Percentiles rank a stretch among this genome's conserved stretches.
Conservation (phyloP, 1,140 invertebrate genomes). For the Stenopsyche tienmushanensis region DNA sequence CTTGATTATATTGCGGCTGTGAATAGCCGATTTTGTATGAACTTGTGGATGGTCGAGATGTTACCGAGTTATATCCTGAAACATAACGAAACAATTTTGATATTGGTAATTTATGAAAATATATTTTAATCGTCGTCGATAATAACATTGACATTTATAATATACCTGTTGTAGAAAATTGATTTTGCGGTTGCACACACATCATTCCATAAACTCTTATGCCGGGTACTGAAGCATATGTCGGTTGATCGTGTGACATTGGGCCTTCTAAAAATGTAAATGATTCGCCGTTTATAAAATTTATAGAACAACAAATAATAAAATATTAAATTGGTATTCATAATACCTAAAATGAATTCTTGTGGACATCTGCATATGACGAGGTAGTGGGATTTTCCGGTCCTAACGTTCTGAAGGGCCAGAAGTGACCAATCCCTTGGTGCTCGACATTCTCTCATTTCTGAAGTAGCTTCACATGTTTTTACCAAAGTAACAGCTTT, state of each 20-base stretch:
- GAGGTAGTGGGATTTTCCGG: slow-evolving; percentile 91
- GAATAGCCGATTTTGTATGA: slow-evolving; percentile 57
- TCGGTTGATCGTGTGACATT: slow-evolving; percentile 90
- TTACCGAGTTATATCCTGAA: slow-evolving; percentile 47
- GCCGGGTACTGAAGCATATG: slow-evolving; percentile 88
- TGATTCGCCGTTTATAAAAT: background rate
- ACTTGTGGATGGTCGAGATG: slow-evolving; percentile 49
- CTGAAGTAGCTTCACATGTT: slow-evolving; percentile 86
- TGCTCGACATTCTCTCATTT: slow-evolving; percentile 83
- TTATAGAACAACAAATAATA: no score
- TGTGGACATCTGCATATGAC: slow-evolving; percentile 90
- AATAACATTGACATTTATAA: background rate
- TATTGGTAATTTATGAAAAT: slow-evolving; percentile 13
- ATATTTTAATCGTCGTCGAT: background rate
- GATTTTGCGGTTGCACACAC: slow-evolving; percentile 65
- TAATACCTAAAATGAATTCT: slow-evolving; percentile 73
- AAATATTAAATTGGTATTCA: no score
- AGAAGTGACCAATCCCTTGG: slow-evolving; percentile 90
- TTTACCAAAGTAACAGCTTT: slow-evolving; percentile 85
- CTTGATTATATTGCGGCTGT: slow-evolving; percentile 49
- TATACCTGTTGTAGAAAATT: slow-evolving; percentile 16
- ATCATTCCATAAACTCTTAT: slow-evolving; percentile 93
- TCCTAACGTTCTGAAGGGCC: slow-evolving; percentile 87
- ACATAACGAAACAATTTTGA: slow-evolving; percentile 15
- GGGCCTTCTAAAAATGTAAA: slow-evolving; percentile 73